Base-by-base conservation (phyloP, 2,888 invertebrate species). In the Apomyelois bistriatella region DNA sequence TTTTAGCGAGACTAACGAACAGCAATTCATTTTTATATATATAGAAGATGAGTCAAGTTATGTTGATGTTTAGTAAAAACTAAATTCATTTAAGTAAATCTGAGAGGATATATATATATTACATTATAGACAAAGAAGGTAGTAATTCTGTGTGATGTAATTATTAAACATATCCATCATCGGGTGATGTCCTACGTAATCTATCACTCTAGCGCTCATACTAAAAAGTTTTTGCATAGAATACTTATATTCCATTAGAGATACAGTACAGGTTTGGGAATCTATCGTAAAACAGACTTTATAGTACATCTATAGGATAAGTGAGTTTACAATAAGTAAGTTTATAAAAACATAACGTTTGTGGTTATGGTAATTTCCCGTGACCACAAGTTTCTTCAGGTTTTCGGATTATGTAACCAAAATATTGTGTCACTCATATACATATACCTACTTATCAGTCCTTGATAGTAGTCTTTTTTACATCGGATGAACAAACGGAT, bases 131-230 rank as follows among this genome's bases (percentile, higher is more conserved):
- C 22, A 22, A 22, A 22, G 22, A 9, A 32, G 32, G 7, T 9
- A 32, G 32, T 7, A 42, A 42, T 42, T 42, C 42, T 30, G n/a
- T 10, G 7, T 22, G 17, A 13, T 38, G n/a, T 50, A 16, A 38
- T 49, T 66, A 69, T 67, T 72, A 63, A 68, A 69, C 65, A 66
- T 62, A 53, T 50, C 54, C 55, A 66, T 66, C 64, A 58, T 55
- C 50, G 56, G 46, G 4, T 53, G 53, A 55, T 61, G 58, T 60
- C 58, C 53, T 54, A 62, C 60, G 65, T 68, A 68, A 71, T 76
- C 65, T 70, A 74, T 79, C 74, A 49, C 61, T 38, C 48, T 38
- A 12, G 40, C 32, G 37, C 28, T 28, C 10, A 7, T 40, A 37
- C 43, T 52, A 50, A 30, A 12, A 32, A 30, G 49, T 40, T 50